phyloP scores from a whole-genome alignment of 2,797 vertebrate species.

The Picus viridis region DNA sequence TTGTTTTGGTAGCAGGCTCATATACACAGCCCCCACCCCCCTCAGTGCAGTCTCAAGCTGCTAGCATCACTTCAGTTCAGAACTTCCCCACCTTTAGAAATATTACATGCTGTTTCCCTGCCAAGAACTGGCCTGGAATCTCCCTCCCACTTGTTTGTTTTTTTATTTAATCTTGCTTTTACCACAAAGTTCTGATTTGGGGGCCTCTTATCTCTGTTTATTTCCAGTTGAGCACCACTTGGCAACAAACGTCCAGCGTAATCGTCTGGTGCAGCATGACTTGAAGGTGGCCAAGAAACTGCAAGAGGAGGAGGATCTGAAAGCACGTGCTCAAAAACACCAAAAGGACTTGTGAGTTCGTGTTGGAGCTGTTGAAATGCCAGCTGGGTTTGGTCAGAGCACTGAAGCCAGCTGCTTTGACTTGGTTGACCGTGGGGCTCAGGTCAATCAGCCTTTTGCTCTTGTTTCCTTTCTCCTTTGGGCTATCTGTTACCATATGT shows the following conservation, averaged over 20 bases:
- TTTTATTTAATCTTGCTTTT: not conserved
- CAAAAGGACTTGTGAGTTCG: constrained; percentile 86
- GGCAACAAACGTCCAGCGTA: constrained; percentile 94
- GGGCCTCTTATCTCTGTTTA: not conserved
- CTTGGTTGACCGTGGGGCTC: not conserved
- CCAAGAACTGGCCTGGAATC: constrained; percentile 12
- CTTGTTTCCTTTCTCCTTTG: not conserved
- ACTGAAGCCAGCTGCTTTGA: not conserved
- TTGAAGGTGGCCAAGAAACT: constrained; percentile 93
- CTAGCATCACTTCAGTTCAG: not conserved
- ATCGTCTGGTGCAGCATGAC: constrained; percentile 93
- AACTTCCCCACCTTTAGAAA: constrained; percentile 27
- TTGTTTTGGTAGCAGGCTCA: not conserved
- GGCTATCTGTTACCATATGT: not conserved
- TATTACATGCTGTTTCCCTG: not conserved
- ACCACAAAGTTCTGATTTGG: not conserved
- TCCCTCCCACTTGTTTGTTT: constrained; percentile 19
- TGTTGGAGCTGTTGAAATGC: not conserved
- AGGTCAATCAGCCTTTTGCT: not conserved
- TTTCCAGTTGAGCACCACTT: constrained; percentile 94
- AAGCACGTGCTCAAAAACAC: constrained; percentile 85
- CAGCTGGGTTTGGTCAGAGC: not conserved
- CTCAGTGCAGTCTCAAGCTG: not conserved
- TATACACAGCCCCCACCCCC: not conserved
- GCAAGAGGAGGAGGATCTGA: constrained; percentile 93